phyloP scores from a whole-genome alignment of 2,888 invertebrate genomes.

The Lasioglossum morio region DNA sequence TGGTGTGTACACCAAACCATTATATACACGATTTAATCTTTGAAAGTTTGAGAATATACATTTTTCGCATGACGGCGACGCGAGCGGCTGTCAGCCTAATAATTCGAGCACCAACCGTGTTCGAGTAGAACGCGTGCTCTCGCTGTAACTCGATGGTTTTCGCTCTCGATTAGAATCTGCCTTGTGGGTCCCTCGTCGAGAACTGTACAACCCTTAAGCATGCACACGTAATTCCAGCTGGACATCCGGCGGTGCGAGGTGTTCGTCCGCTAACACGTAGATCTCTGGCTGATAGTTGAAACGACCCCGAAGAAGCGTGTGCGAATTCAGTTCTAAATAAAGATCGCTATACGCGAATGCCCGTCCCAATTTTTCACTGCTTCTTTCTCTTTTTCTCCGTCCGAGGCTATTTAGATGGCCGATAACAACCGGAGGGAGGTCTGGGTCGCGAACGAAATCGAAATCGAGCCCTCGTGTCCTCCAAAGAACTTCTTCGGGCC shows the following conservation, averaged over 20 bases:
- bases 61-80: not conserved
- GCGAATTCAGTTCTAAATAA: slow-evolving; percentile 40
- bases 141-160: slow-evolving; percentile 31
- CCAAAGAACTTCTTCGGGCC: not conserved
- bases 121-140: slow-evolving; percentile 31
- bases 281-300: slow-evolving; percentile 48
- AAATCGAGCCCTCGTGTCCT: not conserved
- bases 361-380: slow-evolving; percentile 18
- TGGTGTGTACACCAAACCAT: not conserved
- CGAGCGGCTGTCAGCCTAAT: not conserved
- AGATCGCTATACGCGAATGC: slow-evolving; percentile 17
- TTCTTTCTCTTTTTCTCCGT: slow-evolving; percentile 1
- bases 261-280: slow-evolving; percentile 40
- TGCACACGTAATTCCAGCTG: slow-evolving; percentile 57
- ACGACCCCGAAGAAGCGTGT: slow-evolving; percentile 20
- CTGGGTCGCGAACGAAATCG: slow-evolving; percentile 2
- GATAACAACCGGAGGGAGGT: slow-evolving; percentile 14
- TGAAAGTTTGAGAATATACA: not conserved
- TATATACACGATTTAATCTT: not conserved
- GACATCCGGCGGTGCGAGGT: slow-evolving; percentile 36
- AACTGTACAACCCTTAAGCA: slow-evolving; percentile 34
- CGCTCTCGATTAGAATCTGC: slow-evolving; percentile 52
- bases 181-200: slow-evolving; percentile 1
- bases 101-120: not conserved
- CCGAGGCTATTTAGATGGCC: slow-evolving; percentile 5